Conservation (phyloP, 2,797 vertebrate species). For the Eulemur albifrons region DNA sequence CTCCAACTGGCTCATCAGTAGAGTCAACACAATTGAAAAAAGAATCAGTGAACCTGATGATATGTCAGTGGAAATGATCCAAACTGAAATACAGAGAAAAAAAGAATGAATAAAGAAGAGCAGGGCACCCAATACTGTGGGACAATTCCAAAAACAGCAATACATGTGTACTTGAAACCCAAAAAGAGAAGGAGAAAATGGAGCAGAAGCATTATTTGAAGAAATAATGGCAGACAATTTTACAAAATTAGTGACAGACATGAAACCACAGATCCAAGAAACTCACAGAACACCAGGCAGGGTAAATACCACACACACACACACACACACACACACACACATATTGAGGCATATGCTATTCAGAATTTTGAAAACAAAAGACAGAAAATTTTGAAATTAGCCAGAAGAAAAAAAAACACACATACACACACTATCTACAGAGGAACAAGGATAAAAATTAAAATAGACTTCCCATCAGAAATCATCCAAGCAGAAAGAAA, state of each 20-base stretch:
- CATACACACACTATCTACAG: neutral
- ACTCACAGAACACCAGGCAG: neutral
- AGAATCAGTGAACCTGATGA: neutral
- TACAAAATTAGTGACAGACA: conserved; percentile 13
- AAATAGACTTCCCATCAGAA: neutral
- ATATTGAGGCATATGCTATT: neutral
- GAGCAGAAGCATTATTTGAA: neutral
- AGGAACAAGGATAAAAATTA: neutral
- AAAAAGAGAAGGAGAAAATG: neutral
- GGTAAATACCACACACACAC: neutral
- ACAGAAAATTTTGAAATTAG: neutral
- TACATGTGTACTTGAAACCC: neutral
- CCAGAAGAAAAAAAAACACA: neutral
- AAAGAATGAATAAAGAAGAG: neutral
- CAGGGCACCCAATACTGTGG: neutral
- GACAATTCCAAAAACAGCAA: neutral
- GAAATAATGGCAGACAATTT: conserved; percentile 2
- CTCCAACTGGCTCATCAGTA: neutral
- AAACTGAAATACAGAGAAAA: neutral
- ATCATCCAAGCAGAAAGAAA: neutral
- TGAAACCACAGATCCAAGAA: neutral
- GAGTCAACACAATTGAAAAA: neutral
- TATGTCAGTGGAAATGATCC: neutral
- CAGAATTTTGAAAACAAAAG: neutral
- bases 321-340: neutral